Evolutionary conservation across 2,888 invertebrate genomes (phyloP).

Genomic region (Phytoseiulus persimilis): DNA sequence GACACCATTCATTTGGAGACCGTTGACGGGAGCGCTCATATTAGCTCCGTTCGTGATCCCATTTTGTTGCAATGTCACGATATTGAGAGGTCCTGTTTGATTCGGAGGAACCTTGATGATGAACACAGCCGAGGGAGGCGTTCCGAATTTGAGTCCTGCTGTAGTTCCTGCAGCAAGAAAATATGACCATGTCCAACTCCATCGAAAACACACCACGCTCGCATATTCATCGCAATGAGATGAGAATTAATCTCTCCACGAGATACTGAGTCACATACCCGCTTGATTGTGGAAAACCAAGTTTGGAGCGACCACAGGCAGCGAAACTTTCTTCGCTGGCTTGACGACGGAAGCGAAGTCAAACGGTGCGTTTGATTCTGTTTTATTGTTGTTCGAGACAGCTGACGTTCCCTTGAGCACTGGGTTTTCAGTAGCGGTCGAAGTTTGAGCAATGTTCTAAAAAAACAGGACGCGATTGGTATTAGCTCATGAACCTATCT

Average conservation of each 20-base stretch:
- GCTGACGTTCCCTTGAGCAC: neutral
- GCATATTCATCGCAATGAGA: too few species aligned
- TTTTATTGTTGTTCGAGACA: neutral
- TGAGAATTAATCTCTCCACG: too few species aligned
- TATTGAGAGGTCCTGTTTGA: slow-evolving; percentile 24
- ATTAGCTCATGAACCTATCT: too few species aligned
- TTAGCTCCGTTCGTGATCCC: neutral
- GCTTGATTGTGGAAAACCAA: neutral
- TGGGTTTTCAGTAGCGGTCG: neutral
- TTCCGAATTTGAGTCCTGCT: neutral
- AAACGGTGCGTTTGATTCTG: neutral
- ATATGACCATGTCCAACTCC: too few species aligned
- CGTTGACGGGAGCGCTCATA: neutral
- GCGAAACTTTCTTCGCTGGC: neutral
- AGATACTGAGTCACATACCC: too few species aligned
- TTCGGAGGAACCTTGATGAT: slow-evolving; percentile 29
- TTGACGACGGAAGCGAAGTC: neutral
- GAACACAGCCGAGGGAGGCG: slow-evolving; percentile 25
- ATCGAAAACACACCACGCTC: too few species aligned
- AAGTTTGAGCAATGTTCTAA: neutral
- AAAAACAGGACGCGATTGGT: too few species aligned
- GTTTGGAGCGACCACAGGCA: neutral
- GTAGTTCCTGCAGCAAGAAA: neutral
- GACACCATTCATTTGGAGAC: slow-evolving; percentile 15
- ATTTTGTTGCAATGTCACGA: slow-evolving; percentile 18